A percentile compares a stretch with the other conserved stretches of the same genome.
Conservation (phyloP, 2,113 vertebrate species). For the Sorex fumeus region DNA sequence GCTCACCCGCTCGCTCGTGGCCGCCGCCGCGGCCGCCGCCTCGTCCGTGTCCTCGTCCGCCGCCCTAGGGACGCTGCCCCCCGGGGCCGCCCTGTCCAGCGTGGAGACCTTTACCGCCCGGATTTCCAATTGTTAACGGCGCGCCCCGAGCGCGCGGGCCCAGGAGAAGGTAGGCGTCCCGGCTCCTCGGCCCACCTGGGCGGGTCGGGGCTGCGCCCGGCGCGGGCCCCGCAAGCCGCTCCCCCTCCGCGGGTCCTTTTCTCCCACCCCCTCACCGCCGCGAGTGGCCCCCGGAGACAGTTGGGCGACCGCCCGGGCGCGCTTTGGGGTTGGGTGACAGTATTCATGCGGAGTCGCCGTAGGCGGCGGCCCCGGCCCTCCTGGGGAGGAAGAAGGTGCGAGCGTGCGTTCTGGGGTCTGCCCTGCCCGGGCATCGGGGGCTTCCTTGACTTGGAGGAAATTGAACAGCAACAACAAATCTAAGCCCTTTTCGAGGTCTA, state of each 20-base stretch:
- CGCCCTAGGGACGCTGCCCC: slow-evolving; percentile 84
- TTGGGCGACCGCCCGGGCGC: background rate
- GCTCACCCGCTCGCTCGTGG: slow-evolving; percentile 78
- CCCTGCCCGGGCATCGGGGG: background rate
- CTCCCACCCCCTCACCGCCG: no score
- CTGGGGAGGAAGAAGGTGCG: no score
- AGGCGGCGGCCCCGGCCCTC: slow-evolving; percentile 61
- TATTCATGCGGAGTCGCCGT: slow-evolving; percentile 89
- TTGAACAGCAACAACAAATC: slow-evolving; percentile 10
- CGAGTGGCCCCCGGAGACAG: no score
- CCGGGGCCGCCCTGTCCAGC: slow-evolving; percentile 86
- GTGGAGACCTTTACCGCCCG: slow-evolving; percentile 93
- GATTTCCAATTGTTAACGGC: slow-evolving; percentile 92
- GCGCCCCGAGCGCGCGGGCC: slow-evolving; percentile 1
- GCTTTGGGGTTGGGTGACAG: slow-evolving; percentile 62
- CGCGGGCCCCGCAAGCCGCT: background rate
- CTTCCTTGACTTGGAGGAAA: slow-evolving; percentile 52
- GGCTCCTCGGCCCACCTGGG: slow-evolving; percentile 55
- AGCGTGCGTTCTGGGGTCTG: no score
- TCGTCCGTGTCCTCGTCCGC: slow-evolving; percentile 82
- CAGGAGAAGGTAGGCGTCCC: slow-evolving; percentile 87
- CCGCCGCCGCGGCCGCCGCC: slow-evolving; percentile 84
- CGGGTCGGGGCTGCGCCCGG: slow-evolving; percentile 6
- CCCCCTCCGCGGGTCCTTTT: no score
- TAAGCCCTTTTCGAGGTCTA: slow-evolving; percentile 83